A percentile compares a stretch with the other conserved stretches of the same genome.
Conservation (phyloP, 1,140 invertebrate genomes). For the Pseudomyrmex dendroicus region DNA sequence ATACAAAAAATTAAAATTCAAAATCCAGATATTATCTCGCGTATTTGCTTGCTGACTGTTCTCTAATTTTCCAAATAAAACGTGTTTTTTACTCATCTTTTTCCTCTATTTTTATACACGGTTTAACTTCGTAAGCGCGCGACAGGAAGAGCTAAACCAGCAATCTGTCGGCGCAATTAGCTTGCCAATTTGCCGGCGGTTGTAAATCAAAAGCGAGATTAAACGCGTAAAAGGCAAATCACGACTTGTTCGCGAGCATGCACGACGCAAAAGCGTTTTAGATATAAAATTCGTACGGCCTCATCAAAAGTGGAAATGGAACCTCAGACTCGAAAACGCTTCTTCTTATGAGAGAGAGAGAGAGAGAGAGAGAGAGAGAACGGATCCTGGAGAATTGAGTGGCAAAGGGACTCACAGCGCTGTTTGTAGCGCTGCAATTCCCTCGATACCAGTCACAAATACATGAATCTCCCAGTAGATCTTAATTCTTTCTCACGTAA, state of each 20-base stretch:
- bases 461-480: slow-evolving; percentile 11
- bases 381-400: slow-evolving; percentile 39
- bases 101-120: not conserved
- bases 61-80: not conserved
- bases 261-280: not conserved
- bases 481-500: not conserved
- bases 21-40: slow-evolving; percentile 4
- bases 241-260: not conserved
- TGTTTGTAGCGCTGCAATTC: slow-evolving; percentile 38
- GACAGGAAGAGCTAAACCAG: not conserved
- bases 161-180: slow-evolving; percentile 29
- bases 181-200: not conserved
- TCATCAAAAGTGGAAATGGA: slow-evolving; percentile 20
- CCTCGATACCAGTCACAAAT: slow-evolving; percentile 24
- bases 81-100: not conserved
- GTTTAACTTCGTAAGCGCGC: not conserved
- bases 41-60: not conserved
- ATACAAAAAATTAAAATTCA: not conserved
- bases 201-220: slow-evolving; percentile 26
- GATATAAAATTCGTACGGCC: slow-evolving; percentile 20
- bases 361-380: not conserved
- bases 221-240: slow-evolving; percentile 12
- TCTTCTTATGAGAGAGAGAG: not conserved
- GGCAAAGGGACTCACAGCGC: slow-evolving; percentile 5
- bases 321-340: not conserved